A percentile compares a stretch with the other conserved stretches of the same genome.
These are phyloP conservation scores for Rhinopithecus roxellana DNA, from an alignment of 2,113 vertebrate species.

Conservation along the genomic window DNA sequence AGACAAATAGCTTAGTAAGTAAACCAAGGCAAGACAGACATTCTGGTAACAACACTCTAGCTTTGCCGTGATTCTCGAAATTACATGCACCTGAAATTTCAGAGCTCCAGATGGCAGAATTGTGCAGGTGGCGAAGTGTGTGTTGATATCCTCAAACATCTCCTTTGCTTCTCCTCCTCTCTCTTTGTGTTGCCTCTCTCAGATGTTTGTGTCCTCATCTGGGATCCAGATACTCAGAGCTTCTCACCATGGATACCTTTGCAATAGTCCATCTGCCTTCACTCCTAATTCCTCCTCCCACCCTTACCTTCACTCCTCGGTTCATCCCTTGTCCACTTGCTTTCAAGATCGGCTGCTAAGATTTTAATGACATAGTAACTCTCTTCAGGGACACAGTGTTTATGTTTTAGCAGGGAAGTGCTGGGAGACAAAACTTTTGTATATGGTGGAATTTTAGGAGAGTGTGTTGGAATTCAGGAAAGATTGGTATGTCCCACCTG, in stretches of 20 bases:
- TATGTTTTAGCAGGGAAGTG: neutral
- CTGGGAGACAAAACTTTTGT: neutral
- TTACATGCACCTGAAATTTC: neutral
- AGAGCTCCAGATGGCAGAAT: neutral
- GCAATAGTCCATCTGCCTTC: no score
- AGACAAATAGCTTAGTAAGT: slow-evolving; percentile 18
- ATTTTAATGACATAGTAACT: neutral
- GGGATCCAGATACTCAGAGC: neutral
- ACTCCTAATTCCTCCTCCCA: no score
- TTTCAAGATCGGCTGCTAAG: neutral
- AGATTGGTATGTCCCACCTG: neutral
- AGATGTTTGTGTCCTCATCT: neutral
- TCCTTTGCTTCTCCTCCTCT: neutral
- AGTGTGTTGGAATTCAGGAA: neutral
- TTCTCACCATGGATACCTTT: neutral
- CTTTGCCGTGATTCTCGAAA: neutral
- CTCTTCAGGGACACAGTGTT: neutral
- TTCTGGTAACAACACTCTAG: neutral
- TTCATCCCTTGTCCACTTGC: neutral
- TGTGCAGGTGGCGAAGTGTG: neutral
- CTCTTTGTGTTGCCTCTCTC: neutral
- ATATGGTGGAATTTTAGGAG: neutral
- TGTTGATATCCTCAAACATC: neutral
- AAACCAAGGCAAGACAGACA: slow-evolving; percentile 27
- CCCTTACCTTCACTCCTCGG: accelerated